Base-by-base conservation (phyloP, 2,888 invertebrate genomes). In the Amphipoea oculea region DNA sequence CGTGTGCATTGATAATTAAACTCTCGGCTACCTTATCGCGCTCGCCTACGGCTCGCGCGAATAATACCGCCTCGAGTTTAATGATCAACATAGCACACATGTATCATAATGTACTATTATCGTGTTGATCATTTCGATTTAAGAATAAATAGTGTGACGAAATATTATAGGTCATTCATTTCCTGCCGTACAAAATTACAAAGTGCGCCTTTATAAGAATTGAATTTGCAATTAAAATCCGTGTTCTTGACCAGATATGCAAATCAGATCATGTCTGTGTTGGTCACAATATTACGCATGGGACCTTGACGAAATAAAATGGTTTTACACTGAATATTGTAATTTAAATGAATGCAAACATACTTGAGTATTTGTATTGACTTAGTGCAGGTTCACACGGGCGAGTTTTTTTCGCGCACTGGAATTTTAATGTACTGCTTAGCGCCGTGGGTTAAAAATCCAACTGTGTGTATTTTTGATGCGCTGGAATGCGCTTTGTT, bases 231-330 rank as follows among this genome's bases (percentile, higher is more conserved):
- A 65, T 83, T 82, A 36, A 67, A 76, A 81, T 65, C 20, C 3
- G 40, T 70, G 69, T 6, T 83, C 81, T 81, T 81, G 81, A 83
- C 60, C 65, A 70, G 40, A 17, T 36, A 81, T 70, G 84, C 29
- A 66, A 83, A 81, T 60, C 4, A 54, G 29, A 76, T 42, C 40
- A 17, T 14, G 29, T 29, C 29, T 29, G 29, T 40, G 17, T 51
- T 83, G 65, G n/a, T 66, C 40, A 68, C 40, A 17, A 48, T 65
- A 67, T 69, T 68, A 60, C 23, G 48, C 6, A 9, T 42, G 11
- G 5, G n/a, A 42, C 11, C 1, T 57, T 5, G 23, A 42, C 20
- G 48, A 57, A 51, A 65, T 65, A 42, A n/a, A 60, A 36, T 6
- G 29, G 4, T 74, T 12, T 17, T 12, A 62, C 20, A n/a, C 7